Percentiles rank a stretch among this genome's conserved stretches.
Conservation (phyloP, 2,797 vertebrate genomes). For the Cottoperca gobio region DNA sequence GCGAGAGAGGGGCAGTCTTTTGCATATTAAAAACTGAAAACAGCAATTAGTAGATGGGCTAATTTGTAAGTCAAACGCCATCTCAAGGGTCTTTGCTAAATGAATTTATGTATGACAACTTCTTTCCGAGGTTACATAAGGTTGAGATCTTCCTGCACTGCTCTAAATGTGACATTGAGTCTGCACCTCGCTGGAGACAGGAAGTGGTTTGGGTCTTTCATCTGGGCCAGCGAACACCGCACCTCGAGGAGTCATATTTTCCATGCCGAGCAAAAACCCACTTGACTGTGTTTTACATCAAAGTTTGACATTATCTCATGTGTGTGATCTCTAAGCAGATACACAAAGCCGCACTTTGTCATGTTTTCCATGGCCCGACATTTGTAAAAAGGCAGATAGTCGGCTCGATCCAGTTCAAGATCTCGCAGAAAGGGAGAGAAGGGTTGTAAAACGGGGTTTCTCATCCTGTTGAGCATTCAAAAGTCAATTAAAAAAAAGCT, state of each 20-base stretch:
- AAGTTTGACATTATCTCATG: constrained; percentile 73
- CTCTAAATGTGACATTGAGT: constrained; percentile 53
- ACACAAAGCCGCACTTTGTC: constrained; percentile 50
- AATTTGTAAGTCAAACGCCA: constrained; percentile 63
- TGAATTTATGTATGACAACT: constrained; percentile 56
- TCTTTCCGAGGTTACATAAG: constrained; percentile 66
- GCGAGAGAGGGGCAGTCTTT: constrained; percentile 24
- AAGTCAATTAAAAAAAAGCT: constrained; percentile 25
- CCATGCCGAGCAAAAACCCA: constrained; percentile 65
- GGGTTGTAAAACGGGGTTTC: constrained; percentile 24
- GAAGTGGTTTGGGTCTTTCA: constrained; percentile 80
- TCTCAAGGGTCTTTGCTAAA: constrained; percentile 39
- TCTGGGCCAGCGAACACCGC: constrained; percentile 59
- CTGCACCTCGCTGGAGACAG: constrained; percentile 68
- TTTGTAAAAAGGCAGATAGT: constrained; percentile 54
- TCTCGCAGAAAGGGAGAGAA: constrained; percentile 24
- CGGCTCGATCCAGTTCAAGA: constrained; percentile 27
- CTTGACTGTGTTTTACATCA: constrained; percentile 63
- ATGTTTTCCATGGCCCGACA: constrained; percentile 78
- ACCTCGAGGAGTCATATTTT: constrained; percentile 76
- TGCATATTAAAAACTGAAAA: constrained; percentile 64
- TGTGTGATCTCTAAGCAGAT: constrained; percentile 56
- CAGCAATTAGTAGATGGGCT: constrained; percentile 58
- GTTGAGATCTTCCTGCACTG: constrained; percentile 52
- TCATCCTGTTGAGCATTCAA: constrained; percentile 9